Percentiles rank a stretch among this genome's conserved stretches.
These are phyloP conservation scores for Tenebrosternarchus preto DNA, from an alignment of 2,113 vertebrate species.

Conservation along the genomic window DNA sequence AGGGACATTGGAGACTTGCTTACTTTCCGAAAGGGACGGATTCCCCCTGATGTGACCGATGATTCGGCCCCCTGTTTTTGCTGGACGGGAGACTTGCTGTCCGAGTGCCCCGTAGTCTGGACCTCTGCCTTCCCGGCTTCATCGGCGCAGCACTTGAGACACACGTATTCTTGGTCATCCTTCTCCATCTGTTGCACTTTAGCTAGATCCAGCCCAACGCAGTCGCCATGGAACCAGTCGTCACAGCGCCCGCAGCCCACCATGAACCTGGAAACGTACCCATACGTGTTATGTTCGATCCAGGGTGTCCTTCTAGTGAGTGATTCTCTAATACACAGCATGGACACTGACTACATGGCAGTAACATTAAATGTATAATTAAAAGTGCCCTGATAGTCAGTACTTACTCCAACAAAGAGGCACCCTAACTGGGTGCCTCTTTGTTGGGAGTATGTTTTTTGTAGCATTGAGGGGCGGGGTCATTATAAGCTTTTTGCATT, in stretches of 20 bases:
- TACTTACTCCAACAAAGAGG: no score
- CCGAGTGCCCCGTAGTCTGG: slow-evolving; percentile 69
- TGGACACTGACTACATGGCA: not conserved
- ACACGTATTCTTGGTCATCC: slow-evolving; percentile 96
- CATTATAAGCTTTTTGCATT: no score
- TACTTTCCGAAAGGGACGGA: slow-evolving; percentile 87
- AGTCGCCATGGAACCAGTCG: slow-evolving; percentile 98
- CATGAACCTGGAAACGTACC: slow-evolving; percentile 84
- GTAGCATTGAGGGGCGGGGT: no score
- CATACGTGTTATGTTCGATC: not conserved
- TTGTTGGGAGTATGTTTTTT: no score
- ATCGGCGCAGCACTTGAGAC: slow-evolving; percentile 92
- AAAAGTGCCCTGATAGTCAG: no score
- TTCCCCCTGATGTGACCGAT: slow-evolving; percentile 68
- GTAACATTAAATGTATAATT: not conserved
- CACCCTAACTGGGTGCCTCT: no score
- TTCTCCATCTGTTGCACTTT: slow-evolving; percentile 95
- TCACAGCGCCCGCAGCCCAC: slow-evolving; percentile 96
- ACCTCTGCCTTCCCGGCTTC: slow-evolving; percentile 81
- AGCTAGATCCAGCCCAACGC: slow-evolving; percentile 89
- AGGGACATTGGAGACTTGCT: slow-evolving; percentile 41
- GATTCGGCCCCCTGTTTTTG: slow-evolving; percentile 73
- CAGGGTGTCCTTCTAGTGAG: not conserved
- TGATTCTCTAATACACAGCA: not conserved
- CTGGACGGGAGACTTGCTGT: slow-evolving; percentile 74